These are phyloP conservation scores for Diabrotica virgifera DNA, from an alignment of 1,140 invertebrate genomes.

Conservation along the genomic window DNA sequence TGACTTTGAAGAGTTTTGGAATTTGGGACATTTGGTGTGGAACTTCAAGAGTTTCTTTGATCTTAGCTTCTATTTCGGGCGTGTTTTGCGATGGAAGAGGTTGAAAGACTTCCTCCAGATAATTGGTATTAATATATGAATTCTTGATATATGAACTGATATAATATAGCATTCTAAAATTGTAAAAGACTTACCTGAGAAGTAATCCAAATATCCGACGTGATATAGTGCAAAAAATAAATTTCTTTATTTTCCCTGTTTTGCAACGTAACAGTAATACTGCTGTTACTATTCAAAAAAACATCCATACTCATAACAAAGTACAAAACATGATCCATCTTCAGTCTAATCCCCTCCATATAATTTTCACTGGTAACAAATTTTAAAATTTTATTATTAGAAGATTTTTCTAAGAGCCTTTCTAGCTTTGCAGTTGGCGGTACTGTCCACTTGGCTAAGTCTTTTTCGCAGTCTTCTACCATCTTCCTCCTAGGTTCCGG, in stretches of 20 bases:
- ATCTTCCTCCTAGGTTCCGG: conserved; percentile 65
- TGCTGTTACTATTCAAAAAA: conserved; percentile 71
- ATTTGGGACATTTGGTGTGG: no score
- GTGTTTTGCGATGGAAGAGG: no score
- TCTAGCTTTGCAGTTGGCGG: conserved; percentile 62
- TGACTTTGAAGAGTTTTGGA: no score
- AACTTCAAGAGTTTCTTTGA: no score
- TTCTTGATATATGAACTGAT: no score
- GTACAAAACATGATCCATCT: conserved; percentile 70
- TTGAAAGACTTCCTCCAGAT: no score
- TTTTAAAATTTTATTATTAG: conserved; percentile 59
- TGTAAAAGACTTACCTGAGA: conserved; percentile 60
- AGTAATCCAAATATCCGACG: conserved; percentile 68
- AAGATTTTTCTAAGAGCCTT: conserved; percentile 58
- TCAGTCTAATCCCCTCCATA: conserved; percentile 65
- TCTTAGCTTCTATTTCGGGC: no score
- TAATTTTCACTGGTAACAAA: conserved; percentile 70
- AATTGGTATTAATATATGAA: no score
- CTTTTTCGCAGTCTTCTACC: conserved; percentile 72
- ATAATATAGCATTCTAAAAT: no score
- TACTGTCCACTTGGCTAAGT: conserved; percentile 64
- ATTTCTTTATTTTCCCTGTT: conserved; percentile 72
- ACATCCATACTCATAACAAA: conserved; percentile 78
- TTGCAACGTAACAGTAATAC: conserved; percentile 73
- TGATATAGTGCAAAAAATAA: conserved; percentile 82